Evolutionary conservation across 2,888 invertebrate genomes (phyloP).

Genomic region (Physocephala rufipes): DNA sequence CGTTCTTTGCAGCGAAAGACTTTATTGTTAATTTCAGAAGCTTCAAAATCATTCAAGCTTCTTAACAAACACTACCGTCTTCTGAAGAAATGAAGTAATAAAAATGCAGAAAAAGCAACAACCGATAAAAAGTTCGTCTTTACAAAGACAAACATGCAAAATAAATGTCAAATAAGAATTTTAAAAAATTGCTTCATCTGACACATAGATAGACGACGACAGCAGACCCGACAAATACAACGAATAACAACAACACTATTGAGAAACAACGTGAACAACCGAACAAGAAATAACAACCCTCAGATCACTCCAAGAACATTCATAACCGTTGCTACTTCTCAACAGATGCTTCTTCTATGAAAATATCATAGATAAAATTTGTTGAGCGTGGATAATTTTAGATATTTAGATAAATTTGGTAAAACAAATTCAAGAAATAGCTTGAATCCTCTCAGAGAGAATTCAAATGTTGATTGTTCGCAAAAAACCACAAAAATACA

Average conservation of each 20-base stretch:
- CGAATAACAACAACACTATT: neutral
- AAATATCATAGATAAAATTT: neutral
- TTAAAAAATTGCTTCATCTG: conserved; percentile 50
- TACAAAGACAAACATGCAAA: neutral
- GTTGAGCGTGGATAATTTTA: too few relatives aligned
- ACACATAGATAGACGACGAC: conserved; percentile 7
- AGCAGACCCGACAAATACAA: too few relatives aligned
- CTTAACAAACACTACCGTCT: neutral
- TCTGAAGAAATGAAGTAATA: neutral
- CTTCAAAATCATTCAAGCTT: neutral
- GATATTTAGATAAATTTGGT: too few relatives aligned
- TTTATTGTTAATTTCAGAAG: neutral
- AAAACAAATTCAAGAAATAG: conserved; percentile 15
- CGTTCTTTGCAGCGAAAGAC: too few relatives aligned
- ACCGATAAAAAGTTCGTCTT: neutral
- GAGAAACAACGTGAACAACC: neutral
- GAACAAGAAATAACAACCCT: too few relatives aligned
- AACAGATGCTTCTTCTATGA: neutral
- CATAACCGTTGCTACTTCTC: too few relatives aligned
- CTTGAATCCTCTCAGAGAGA: neutral
- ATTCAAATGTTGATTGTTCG: too few relatives aligned
- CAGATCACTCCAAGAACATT: too few relatives aligned
- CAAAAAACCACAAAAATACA: too few relatives aligned
- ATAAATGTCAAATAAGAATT: conserved; percentile 15
- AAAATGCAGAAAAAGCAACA: neutral